phyloP scores from a whole-genome alignment of 2,797 vertebrate species.

The Otus scops region DNA sequence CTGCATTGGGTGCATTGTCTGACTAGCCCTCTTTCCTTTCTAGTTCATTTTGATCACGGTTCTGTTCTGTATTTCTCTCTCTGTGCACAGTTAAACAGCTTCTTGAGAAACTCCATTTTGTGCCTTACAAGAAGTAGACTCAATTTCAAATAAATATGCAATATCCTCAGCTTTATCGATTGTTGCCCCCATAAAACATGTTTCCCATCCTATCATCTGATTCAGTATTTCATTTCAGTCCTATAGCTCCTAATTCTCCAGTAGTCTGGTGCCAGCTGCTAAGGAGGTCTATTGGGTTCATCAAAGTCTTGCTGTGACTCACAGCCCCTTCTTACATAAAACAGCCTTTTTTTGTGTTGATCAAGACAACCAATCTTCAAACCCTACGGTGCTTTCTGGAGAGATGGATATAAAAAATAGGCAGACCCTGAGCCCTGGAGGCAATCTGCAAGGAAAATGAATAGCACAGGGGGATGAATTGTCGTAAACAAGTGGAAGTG shows the following conservation, averaged over 20 bases:
- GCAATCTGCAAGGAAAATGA: constrained; percentile 18
- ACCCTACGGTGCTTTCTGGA: background rate
- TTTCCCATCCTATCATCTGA: background rate
- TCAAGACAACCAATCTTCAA: background rate
- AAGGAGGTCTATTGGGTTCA: background rate
- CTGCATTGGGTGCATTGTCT: background rate
- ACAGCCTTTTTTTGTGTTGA: background rate
- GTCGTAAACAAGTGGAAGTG: background rate
- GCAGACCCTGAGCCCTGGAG: constrained; percentile 5
- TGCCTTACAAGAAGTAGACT: background rate
- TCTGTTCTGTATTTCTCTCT: background rate
- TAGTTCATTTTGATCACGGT: background rate
- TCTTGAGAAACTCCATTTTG: background rate
- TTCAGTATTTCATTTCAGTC: background rate
- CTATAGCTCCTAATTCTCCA: background rate
- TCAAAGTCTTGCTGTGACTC: constrained; percentile 13
- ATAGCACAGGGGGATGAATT: background rate
- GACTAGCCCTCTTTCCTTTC: background rate
- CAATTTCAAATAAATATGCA: background rate
- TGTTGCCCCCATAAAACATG: background rate
- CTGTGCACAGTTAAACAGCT: background rate
- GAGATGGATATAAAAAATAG: background rate
- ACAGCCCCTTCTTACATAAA: background rate
- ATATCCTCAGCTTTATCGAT: background rate
- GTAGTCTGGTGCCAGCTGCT: background rate